A percentile compares a stretch with the other conserved stretches of the same genome.
Evolutionary conservation across 2,113 vertebrate species (phyloP).

Genomic region (Syrmaticus mikado): DNA sequence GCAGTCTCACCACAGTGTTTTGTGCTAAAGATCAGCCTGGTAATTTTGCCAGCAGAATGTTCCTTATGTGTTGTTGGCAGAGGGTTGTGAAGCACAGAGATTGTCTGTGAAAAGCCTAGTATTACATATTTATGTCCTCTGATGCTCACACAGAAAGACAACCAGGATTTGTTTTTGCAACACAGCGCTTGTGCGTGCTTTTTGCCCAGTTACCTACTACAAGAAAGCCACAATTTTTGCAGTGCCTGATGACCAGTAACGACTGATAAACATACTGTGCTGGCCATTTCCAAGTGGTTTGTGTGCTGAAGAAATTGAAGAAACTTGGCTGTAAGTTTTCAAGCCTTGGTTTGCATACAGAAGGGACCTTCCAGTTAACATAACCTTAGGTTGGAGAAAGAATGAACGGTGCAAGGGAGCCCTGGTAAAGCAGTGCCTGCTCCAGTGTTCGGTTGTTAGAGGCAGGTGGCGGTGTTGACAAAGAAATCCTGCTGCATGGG

Average conservation of each 20-base stretch:
- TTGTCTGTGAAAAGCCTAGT: neutral
- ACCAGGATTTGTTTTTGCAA: neutral
- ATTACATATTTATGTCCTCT: neutral
- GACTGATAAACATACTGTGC: neutral
- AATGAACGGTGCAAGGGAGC: neutral
- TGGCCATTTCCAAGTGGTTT: neutral
- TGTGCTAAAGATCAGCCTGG: conserved; percentile 8
- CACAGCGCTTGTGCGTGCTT: neutral
- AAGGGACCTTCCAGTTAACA: neutral
- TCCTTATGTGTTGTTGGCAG: neutral
- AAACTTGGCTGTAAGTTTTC: neutral
- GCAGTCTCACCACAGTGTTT: neutral
- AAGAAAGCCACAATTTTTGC: neutral
- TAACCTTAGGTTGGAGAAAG: neutral
- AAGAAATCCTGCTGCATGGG: conserved; percentile 25
- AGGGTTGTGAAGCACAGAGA: neutral
- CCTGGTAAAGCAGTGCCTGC: neutral
- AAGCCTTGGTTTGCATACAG: neutral
- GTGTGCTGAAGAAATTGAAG: neutral
- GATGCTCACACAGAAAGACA: neutral
- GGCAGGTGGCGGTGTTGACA: conserved; percentile 74
- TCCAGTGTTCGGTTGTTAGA: neutral
- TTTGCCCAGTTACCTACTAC: neutral
- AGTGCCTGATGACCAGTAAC: neutral
- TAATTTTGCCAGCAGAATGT: neutral